A percentile compares a stretch with the other conserved stretches of the same genome.
phyloP scores from a whole-genome alignment of 1,140 invertebrate genomes.

The Drosophila trapezifrons region DNA sequence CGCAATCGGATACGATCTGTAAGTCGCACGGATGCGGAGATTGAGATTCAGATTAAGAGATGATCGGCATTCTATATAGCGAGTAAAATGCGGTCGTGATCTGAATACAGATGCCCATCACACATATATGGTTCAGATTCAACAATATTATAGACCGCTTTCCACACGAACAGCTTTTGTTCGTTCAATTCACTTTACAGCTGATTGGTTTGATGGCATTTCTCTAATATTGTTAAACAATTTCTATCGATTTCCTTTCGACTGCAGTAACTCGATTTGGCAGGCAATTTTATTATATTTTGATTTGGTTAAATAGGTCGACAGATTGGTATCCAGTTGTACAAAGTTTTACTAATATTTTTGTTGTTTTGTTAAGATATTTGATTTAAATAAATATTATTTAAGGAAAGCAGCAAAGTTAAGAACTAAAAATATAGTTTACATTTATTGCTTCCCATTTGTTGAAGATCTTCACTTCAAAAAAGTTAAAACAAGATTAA shows the following conservation, averaged over 20 bases:
- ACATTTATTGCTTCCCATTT: not conserved
- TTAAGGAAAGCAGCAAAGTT: not conserved
- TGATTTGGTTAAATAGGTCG: not conserved
- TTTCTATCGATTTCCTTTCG: slow-evolving; percentile 30
- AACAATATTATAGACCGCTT: slow-evolving; percentile 28
- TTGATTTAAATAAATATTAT: not conserved
- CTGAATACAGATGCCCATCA: slow-evolving; percentile 39
- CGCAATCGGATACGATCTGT: slow-evolving; percentile 61
- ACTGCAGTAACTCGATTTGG: slow-evolving; percentile 21
- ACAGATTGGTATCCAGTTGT: not conserved
- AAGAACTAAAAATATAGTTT: not conserved
- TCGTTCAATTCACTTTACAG: slow-evolving; percentile 58
- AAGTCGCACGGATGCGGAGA: slow-evolving; percentile 41
- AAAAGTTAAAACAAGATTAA: not conserved
- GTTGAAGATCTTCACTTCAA: not conserved
- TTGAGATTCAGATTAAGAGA: slow-evolving; percentile 14
- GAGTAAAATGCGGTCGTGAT: slow-evolving; percentile 62
- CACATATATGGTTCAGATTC: slow-evolving; percentile 38
- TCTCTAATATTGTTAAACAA: slow-evolving; percentile 30
- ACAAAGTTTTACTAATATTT: too few relatives aligned
- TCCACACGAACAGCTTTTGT: slow-evolving; percentile 48
- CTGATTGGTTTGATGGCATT: slow-evolving; percentile 58
- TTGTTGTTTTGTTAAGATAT: not conserved
- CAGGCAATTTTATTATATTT: not conserved
- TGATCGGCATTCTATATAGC: slow-evolving; percentile 35